Conservation (phyloP, 2,888 invertebrate species). For the Timandra comae region DNA sequence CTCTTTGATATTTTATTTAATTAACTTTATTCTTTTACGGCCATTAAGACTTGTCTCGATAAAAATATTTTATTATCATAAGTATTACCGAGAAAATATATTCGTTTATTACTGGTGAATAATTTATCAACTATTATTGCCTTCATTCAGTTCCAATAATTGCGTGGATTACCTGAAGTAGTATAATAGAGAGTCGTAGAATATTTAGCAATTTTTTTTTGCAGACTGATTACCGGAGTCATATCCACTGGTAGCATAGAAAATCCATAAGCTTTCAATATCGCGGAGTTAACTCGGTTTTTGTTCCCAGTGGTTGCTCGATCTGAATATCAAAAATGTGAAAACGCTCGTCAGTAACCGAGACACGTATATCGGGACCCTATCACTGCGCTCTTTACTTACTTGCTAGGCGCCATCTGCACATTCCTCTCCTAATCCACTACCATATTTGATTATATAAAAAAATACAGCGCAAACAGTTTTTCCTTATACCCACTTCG, state of each 20-base stretch:
- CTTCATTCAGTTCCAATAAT: too few relatives aligned
- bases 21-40: too few relatives aligned
- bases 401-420: constrained; percentile 71
- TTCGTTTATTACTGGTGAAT: too few relatives aligned
- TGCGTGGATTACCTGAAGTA: too few relatives aligned
- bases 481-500: constrained; percentile 21
- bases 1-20: too few relatives aligned
- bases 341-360: constrained; percentile 70
- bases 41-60: too few relatives aligned
- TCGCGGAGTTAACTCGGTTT: constrained; percentile 69
- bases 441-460: constrained; percentile 70
- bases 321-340: constrained; percentile 76
- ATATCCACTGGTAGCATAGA: constrained; percentile 61
- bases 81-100: too few relatives aligned
- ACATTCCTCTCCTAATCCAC: constrained; percentile 69
- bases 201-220: constrained; percentile 23
- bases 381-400: constrained; percentile 75
- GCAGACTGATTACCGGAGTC: constrained; percentile 48
- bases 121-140: too few relatives aligned
- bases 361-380: constrained; percentile 74
- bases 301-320: constrained; percentile 69
- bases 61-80: too few relatives aligned
- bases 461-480: constrained; percentile 40
- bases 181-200: too few relatives aligned
- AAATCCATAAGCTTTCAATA: constrained; percentile 76